Evolutionary conservation across 2,113 vertebrate genomes (phyloP).

Genomic region (Scolopax mira): DNA sequence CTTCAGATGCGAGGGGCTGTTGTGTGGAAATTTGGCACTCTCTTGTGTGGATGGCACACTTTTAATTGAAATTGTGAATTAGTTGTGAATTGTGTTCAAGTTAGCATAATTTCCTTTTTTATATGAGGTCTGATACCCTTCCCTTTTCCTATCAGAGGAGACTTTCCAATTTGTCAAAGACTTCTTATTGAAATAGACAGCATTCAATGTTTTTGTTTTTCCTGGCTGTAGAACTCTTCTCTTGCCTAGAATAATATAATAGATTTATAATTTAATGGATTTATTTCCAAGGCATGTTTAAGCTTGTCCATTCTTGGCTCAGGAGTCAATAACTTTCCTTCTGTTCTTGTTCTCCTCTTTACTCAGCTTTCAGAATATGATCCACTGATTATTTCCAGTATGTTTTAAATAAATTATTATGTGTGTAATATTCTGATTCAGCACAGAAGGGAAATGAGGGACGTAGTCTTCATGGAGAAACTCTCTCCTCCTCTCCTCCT

Average conservation of each 20-base stretch:
- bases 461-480: neutral
- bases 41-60: neutral
- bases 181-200: neutral
- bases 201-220: neutral
- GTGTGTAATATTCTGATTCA: neutral
- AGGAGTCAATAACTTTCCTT: neutral
- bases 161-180: neutral
- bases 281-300: constrained; percentile 20
- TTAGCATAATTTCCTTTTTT: neutral
- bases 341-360: constrained; percentile 1
- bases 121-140: neutral
- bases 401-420: neutral
- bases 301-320: neutral
- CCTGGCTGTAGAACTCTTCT: neutral
- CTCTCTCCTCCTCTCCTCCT: too few relatives aligned
- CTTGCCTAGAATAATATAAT: neutral
- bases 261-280: neutral
- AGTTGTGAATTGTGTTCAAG: neutral
- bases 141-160: neutral
- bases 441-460: neutral
- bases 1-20: neutral
- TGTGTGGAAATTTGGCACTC: neutral
- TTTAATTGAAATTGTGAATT: neutral
- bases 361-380: constrained; percentile 5
- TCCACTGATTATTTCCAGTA: neutral